phyloP scores from a whole-genome alignment of 2,797 vertebrate genomes.

The Leptodactylus fallax region DNA sequence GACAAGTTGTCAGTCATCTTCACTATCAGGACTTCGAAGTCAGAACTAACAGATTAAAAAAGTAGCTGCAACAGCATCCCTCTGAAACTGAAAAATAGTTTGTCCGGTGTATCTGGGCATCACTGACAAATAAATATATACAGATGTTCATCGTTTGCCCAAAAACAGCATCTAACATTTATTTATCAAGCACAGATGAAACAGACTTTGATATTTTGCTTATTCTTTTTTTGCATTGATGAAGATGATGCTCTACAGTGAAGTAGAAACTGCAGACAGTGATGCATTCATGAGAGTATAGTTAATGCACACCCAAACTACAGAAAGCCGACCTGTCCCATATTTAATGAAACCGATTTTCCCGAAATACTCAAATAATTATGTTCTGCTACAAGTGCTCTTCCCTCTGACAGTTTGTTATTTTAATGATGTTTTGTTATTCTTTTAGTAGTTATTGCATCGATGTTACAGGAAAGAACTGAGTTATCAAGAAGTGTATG shows the following conservation, averaged over 20 bases:
- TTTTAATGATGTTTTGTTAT: slow-evolving; percentile 18
- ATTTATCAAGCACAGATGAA: neutral
- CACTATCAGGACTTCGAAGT: neutral
- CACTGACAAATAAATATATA: neutral
- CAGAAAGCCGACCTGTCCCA: neutral
- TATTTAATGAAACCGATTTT: slow-evolving; percentile 6
- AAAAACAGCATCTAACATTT: neutral
- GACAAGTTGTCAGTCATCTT: neutral
- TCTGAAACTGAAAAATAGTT: neutral
- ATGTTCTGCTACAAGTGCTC: neutral
- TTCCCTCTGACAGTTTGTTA: neutral
- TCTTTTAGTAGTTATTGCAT: neutral
- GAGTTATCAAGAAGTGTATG: neutral
- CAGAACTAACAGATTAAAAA: neutral
- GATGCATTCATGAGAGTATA: neutral
- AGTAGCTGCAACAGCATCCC: neutral
- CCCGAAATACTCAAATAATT: neutral
- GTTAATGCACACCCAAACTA: neutral
- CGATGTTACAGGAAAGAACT: neutral
- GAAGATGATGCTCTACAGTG: neutral
- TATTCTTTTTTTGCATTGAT: neutral
- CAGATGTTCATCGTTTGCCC: neutral
- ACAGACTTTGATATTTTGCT: neutral
- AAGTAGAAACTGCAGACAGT: neutral
- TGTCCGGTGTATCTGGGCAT: neutral